Evolutionary conservation across 1,140 invertebrate species (phyloP).

Genomic region (Aphis gossypii): DNA sequence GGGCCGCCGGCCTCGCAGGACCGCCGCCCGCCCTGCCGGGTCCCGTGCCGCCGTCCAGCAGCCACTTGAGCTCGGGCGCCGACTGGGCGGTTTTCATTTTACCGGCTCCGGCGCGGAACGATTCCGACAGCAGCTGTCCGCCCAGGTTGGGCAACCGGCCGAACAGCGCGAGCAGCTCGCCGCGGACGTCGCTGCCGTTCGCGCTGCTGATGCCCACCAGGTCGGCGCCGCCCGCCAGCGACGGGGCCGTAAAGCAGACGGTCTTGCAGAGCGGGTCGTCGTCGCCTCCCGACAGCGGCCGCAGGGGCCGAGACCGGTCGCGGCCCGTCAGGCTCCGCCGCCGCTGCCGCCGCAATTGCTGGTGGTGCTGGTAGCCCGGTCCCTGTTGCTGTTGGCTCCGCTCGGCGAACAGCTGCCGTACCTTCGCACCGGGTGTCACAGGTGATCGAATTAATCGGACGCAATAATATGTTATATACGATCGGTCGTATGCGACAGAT

Average conservation of each 20-base stretch:
- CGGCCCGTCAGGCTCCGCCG: constrained; percentile 60
- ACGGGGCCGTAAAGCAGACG: constrained; percentile 26
- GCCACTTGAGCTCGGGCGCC: constrained; percentile 48
- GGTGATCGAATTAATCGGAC: not conserved
- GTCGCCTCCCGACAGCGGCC: constrained; percentile 61
- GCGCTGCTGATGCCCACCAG: not conserved
- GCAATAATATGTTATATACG: not conserved
- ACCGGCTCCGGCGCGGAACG: not conserved
- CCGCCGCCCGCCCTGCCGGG: not conserved
- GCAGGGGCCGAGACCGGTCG: constrained; percentile 63
- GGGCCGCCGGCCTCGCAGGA: not conserved
- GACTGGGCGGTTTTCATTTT: constrained; percentile 54
- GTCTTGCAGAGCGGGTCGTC: constrained; percentile 28
- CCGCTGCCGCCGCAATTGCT: not conserved
- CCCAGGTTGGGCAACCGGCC: constrained; percentile 61
- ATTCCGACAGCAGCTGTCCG: constrained; percentile 57
- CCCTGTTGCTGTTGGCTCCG: constrained; percentile 48
- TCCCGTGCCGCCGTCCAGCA: not conserved
- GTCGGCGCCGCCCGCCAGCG: not conserved
- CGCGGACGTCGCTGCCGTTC: not conserved
- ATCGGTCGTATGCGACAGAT: not conserved
- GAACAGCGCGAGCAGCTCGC: constrained; percentile 58
- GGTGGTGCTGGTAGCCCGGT: constrained; percentile 15
- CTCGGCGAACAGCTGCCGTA: constrained; percentile 61
- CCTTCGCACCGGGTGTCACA: constrained; percentile 52